Base-by-base conservation (phyloP, 1,140 invertebrate genomes). In the Pseudomyrmex pallidus region DNA sequence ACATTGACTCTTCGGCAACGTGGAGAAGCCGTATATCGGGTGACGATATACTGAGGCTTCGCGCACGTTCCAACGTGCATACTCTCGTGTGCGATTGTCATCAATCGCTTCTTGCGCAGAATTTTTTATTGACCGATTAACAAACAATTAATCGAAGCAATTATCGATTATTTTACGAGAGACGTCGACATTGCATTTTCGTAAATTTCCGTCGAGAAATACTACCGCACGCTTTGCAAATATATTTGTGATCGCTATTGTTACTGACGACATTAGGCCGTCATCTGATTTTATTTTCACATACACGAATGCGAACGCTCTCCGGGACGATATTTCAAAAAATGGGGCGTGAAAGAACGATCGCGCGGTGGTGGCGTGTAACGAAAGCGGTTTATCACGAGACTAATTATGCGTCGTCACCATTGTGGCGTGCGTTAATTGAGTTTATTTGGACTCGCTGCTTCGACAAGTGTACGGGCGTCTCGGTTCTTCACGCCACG, bases 1-100 rank as follows among this genome's bases (percentile, higher is more conserved):
- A n/a, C n/a, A 2, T 61, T 35, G 61, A 67, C 59, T 74, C 59
- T 74, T 72, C 80, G 62, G 25, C 25, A 25, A 57, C 44, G 54
- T 4, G 22, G 84, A 91, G 35, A 35, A 89, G 84, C 70, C 74
- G 70, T 90, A 90, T 86, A 83, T 78, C 57, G 52, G 52, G 35
- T 7, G 35, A 35, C 35, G 35, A 25, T 59, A 52, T 44, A 76
- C 50, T 80, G 54, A 86, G 80, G 85, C 88, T 90, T 90, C 89
- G 72, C 89, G 72, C 78, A 67, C 35, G 35, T 74, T 67, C 17
- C 76, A 48, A 54, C 35, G 35, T 62, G 59, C 48, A 82, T 72
- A 73, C 46, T 82, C 35, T 35, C 5, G 35, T 35, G 35, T 83
- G 17, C 74, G 85, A 85, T 87, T 35, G 7, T 25, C 35, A 35